Evolutionary conservation across 2,888 invertebrate species (phyloP).

Genomic region (Apodemia mormo): DNA sequence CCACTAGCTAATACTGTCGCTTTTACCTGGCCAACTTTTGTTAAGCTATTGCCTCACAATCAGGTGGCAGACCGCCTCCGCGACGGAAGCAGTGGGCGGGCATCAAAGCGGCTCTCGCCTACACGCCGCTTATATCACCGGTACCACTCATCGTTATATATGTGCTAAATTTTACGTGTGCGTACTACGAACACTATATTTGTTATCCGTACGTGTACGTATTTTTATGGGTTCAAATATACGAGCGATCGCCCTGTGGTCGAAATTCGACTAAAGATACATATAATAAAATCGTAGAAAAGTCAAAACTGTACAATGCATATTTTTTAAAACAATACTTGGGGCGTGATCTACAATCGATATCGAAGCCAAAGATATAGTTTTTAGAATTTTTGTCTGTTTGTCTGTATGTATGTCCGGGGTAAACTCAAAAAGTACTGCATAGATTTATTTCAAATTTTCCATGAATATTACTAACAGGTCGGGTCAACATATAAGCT

Average conservation of each 20-base stretch:
- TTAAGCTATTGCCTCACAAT: constrained; percentile 50
- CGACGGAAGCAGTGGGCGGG: constrained; percentile 76
- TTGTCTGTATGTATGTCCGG: too few relatives aligned
- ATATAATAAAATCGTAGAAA: too few relatives aligned
- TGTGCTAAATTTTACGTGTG: constrained; percentile 17
- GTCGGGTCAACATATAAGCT: too few relatives aligned
- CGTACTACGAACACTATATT: constrained; percentile 1
- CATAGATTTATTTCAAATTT: too few relatives aligned
- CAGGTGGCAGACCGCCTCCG: constrained; percentile 71
- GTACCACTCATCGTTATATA: constrained; percentile 53
- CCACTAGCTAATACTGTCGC: not conserved
- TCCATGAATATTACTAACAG: too few relatives aligned
- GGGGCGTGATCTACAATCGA: too few relatives aligned
- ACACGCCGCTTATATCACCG: constrained; percentile 73
- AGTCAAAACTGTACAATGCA: too few relatives aligned
- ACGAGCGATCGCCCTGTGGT: not conserved
- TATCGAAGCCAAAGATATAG: too few relatives aligned
- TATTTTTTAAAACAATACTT: too few relatives aligned
- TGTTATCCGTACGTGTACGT: not conserved
- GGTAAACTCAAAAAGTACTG: too few relatives aligned
- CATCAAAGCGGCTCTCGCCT: constrained; percentile 56
- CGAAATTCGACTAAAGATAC: too few relatives aligned
- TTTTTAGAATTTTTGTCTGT: too few relatives aligned
- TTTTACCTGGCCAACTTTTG: constrained; percentile 26
- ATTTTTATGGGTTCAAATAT: not conserved